Evolutionary conservation across 1,140 invertebrate genomes (phyloP).

Genomic region (Calephelis nemesis): DNA sequence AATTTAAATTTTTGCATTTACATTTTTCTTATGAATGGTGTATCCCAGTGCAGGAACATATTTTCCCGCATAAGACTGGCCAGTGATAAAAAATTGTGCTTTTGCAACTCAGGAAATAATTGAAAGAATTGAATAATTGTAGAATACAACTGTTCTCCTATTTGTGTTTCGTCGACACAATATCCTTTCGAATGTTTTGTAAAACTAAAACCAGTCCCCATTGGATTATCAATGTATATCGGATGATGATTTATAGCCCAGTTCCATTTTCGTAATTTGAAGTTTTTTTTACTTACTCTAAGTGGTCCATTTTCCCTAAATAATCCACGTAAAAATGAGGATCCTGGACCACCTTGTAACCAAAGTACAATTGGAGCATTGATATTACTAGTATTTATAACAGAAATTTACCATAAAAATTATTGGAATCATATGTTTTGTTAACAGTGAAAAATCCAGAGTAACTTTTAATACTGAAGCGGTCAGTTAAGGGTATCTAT

Average conservation of each 20-base stretch:
- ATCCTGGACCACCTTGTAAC: constrained; percentile 90
- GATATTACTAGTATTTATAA: constrained; percentile 72
- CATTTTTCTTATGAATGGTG: constrained; percentile 84
- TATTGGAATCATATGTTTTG: constrained; percentile 84
- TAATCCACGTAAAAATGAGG: constrained; percentile 88
- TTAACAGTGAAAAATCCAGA: constrained; percentile 87
- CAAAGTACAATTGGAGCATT: constrained; percentile 85
- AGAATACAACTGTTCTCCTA: constrained; percentile 41
- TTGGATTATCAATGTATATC: too few relatives aligned
- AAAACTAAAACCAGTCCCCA: constrained; percentile 80
- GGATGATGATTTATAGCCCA: constrained; percentile 87
- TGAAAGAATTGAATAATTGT: too few relatives aligned
- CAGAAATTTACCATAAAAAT: constrained; percentile 90
- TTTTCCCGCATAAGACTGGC: constrained; percentile 93
- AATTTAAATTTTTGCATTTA: constrained; percentile 78
- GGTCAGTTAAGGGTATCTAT: constrained; percentile 64
- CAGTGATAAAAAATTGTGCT: constrained; percentile 89
- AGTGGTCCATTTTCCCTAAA: constrained; percentile 91
- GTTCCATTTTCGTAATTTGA: constrained; percentile 82
- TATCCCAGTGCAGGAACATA: constrained; percentile 89
- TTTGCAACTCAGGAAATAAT: constrained; percentile 70
- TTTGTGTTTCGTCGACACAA: constrained; percentile 82
- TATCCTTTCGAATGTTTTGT: constrained; percentile 83
- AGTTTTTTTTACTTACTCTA: constrained; percentile 68
- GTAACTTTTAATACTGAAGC: constrained; percentile 75